Base-by-base conservation (phyloP, 1,140 invertebrate species). In the Trissolcus basalis region DNA sequence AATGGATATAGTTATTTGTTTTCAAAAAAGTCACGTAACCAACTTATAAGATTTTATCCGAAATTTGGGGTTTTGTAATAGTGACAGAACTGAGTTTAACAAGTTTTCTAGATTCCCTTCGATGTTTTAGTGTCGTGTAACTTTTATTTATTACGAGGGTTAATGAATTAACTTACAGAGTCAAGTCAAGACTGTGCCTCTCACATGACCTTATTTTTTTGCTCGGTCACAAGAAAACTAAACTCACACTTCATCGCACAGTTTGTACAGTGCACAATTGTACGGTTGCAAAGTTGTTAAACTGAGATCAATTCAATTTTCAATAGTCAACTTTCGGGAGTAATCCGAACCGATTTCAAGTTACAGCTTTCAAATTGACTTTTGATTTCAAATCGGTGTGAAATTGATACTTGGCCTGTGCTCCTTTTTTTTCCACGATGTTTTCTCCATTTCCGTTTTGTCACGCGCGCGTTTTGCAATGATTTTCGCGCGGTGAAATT, bases 121-220 rank as follows among this genome's bases (percentile, higher is more conserved):
- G 53, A 60, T 59, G 48, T 53, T 67, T 45, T 74, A 64, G 44
- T 68, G 67, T 14, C 43, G 43, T 68, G 70, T 77, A 68, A 61
- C 74, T 74, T 79, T 79, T 81, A 78, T 77, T 56, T 81, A 80
- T 82, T 81, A 76, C 68, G 55, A 63, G 70, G 77, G 80, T 85
- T 84, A 84, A 85, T 83, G 84, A 79, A 61, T 83, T 83, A 83
- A 80, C 74, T 76, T 73, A 74, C 48, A 32, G 68, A 39, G 35
- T 11, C 12, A 53, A 55, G 61, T 39, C 16, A 43, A 48, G 67
- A n/a, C 32, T 56, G 8, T 13, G 50, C 16, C 48, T 55, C 43
- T 65, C 35, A 0, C 59, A 45, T 68, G 53, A 58, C 67, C 73
- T 72, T 54, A 72, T 71, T 79, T 63, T 47, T 27, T 27, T 27